phyloP scores from a whole-genome alignment of 2,113 vertebrate genomes.

The Carassius auratus region DNA sequence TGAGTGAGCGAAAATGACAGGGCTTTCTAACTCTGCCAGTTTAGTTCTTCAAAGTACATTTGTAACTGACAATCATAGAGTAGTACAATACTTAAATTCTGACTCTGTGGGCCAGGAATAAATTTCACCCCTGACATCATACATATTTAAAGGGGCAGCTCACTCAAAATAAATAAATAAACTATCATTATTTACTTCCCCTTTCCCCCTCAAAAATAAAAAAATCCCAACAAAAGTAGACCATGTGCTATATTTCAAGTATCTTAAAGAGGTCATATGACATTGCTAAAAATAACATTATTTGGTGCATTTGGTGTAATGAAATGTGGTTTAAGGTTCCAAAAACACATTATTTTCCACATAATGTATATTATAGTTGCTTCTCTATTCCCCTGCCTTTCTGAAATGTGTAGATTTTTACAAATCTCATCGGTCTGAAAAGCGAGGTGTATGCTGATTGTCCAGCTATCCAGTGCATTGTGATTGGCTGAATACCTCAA shows the following conservation, averaged over 20 bases:
- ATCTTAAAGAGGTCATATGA: not conserved
- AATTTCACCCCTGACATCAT: not conserved
- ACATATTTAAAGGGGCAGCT: not conserved
- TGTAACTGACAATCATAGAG: conserved; percentile 19
- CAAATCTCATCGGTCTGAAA: too few species aligned
- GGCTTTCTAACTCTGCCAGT: conserved; percentile 16
- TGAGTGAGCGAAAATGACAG: conserved; percentile 20
- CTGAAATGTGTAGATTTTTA: too few species aligned
- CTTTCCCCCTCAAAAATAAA: not conserved
- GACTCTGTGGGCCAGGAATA: not conserved
- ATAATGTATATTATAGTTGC: too few species aligned
- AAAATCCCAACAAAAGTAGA: not conserved
- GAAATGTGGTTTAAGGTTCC: too few species aligned
- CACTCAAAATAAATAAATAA: not conserved
- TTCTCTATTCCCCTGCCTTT: too few species aligned
- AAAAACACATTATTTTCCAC: too few species aligned
- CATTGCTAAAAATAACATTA: too few species aligned
- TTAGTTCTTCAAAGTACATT: conserved; percentile 27
- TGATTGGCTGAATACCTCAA: too few species aligned
- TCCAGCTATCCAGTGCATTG: too few species aligned
- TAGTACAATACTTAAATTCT: conserved; percentile 12
- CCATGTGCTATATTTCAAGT: not conserved
- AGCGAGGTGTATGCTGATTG: too few species aligned
- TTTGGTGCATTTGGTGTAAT: too few species aligned
- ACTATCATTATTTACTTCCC: not conserved